Percentiles rank a stretch among this genome's conserved stretches.
phyloP scores from a whole-genome alignment of 2,797 vertebrate genomes.

The Phalanger gymnotis region DNA sequence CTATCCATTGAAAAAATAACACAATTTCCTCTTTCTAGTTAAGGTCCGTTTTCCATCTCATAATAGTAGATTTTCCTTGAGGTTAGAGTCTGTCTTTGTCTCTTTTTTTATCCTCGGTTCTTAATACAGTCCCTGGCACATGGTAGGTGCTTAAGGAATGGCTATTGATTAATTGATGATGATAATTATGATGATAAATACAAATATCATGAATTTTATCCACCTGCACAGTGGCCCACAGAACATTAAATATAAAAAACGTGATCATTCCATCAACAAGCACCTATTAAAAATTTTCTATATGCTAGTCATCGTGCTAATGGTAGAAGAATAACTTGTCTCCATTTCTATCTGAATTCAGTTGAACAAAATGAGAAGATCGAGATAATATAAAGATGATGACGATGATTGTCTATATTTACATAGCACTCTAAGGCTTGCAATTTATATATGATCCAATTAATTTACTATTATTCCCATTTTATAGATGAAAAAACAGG shows the following conservation, averaged over 20 bases:
- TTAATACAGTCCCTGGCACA: not conserved
- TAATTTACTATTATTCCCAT: not conserved
- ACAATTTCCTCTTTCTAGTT: slow-evolving; percentile 2
- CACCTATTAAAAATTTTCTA: not conserved
- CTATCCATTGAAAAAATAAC: not conserved
- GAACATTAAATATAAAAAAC: not conserved
- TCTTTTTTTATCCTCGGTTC: not conserved
- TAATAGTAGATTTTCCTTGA: not conserved
- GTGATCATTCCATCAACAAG: not conserved
- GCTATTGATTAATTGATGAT: not conserved
- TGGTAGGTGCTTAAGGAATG: not conserved
- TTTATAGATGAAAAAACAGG: not conserved
- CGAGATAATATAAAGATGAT: not conserved
- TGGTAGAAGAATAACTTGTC: not conserved
- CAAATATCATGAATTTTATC: not conserved
- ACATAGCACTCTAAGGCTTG: not conserved
- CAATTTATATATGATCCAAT: not conserved
- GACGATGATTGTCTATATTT: not conserved
- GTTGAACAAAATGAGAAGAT: not conserved
- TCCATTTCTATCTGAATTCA: not conserved
- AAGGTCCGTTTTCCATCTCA: not conserved
- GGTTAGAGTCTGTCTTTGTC: not conserved
- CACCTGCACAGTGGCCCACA: not conserved
- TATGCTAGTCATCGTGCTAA: not conserved
- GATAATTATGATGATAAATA: not conserved